phyloP scores from a whole-genome alignment of 2,888 invertebrate species.

The Tortricodes alternella region DNA sequence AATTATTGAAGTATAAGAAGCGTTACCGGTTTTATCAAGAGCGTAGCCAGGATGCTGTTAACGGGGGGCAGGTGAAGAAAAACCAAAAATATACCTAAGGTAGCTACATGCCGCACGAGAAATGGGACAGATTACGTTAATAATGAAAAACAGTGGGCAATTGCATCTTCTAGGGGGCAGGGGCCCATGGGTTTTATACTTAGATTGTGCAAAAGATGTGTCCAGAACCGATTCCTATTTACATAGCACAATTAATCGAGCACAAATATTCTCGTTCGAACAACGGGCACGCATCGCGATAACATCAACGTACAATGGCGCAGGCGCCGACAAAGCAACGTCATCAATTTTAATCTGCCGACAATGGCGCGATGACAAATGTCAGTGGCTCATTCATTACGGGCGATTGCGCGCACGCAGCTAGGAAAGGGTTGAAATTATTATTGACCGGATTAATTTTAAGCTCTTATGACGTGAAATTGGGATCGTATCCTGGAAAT shows the following conservation, averaged over 20 bases:
- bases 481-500: not conserved
- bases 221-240: not conserved
- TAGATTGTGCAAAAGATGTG: not conserved
- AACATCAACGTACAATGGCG: slow-evolving; percentile 53
- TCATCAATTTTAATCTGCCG: slow-evolving; percentile 82
- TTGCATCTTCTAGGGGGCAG: no score
- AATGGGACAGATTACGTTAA: no score
- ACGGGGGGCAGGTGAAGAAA: no score
- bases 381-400: slow-evolving; percentile 79
- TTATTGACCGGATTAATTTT: slow-evolving; percentile 53
- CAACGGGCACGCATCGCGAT: slow-evolving; percentile 59
- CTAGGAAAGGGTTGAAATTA: slow-evolving; percentile 78
- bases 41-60: no score
- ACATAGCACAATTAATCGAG: slow-evolving; percentile 26
- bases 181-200: no score
- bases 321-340: slow-evolving; percentile 74
- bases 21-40: no score
- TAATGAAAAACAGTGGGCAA: no score
- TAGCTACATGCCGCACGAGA: no score
- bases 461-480: slow-evolving; percentile 9
- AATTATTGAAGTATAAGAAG: no score
- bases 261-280: slow-evolving; percentile 41
- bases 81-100: no score
- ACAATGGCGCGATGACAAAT: slow-evolving; percentile 82
- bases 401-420: slow-evolving; percentile 65